Percentiles rank a stretch among this genome's conserved stretches.
Evolutionary conservation across 2,113 vertebrate genomes (phyloP).

Genomic region (Pteropus alecto): DNA sequence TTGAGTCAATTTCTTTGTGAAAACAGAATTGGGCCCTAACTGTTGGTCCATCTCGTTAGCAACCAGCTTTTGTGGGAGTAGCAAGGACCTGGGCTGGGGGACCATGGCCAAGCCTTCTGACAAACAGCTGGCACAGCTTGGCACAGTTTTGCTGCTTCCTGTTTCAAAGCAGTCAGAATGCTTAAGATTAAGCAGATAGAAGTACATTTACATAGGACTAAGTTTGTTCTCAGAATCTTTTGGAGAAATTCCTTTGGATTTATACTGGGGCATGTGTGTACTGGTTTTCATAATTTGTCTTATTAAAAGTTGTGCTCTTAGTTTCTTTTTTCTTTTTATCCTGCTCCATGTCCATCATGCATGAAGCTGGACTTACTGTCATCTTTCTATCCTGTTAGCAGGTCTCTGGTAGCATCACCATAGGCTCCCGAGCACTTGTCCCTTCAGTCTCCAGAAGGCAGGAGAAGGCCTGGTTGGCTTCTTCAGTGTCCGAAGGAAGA

Average conservation of each 20-base stretch:
- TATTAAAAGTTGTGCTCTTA: not conserved
- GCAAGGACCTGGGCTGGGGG: not conserved
- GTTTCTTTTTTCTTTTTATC: not conserved
- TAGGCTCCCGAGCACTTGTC: not conserved
- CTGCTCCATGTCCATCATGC: not conserved
- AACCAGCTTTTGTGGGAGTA: not conserved
- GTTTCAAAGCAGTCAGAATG: not conserved
- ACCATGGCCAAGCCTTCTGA: not conserved
- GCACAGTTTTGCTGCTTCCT: not conserved
- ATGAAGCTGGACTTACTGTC: not conserved
- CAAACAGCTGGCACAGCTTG: not conserved
- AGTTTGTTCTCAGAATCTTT: not conserved
- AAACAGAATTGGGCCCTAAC: not conserved
- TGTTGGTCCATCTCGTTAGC: not conserved
- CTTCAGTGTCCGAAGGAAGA: not conserved
- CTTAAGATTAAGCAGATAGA: not conserved
- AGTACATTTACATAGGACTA: not conserved
- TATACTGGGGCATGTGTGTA: not conserved
- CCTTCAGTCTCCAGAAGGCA: not conserved
- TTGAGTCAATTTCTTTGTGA: not conserved
- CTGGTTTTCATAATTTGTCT: not conserved
- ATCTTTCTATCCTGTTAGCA: not conserved
- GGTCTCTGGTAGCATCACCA: not conserved
- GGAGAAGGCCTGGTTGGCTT: not conserved
- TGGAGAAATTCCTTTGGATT: slow-evolving; percentile 1